Base-by-base conservation (phyloP, 2,888 invertebrate genomes). In the Apodemia hepburni region DNA sequence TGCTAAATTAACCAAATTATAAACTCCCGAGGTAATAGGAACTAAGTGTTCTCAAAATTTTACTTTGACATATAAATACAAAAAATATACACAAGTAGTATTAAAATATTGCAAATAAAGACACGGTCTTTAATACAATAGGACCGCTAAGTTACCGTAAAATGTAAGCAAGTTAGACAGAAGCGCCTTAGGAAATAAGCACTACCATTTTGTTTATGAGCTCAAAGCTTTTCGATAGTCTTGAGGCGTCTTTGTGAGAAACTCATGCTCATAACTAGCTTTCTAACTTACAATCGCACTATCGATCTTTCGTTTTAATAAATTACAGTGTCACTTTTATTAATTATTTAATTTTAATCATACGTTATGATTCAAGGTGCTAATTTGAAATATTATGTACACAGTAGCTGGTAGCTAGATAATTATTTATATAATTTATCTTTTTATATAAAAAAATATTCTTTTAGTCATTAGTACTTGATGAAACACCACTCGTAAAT, bases 121-220 rank as follows among this genome's bases (percentile, higher is more conserved):
- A 17, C 45, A 47, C n/a, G 17, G 45, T 47, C 6, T 47, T 12
- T 15, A 27, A 15, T 27, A 57, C 54, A 57, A 57, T 22, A 57
- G 54, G n/a, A 47, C 5, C 47, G 54, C 54, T 57, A 57, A 57
- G 27, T 29, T 57, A 57, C 27, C 22, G 54, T 27, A 27, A 27
- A 54, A 47, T 47, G 54, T 54, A 18, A 51, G 8, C 18, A 15
- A 54, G 54, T 54, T 22, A 54, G 27, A 54, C 33, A 45, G 22
- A 60, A 66, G 65, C 45, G 68, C 66, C 68, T 64, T 8, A 68
- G 68, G 68, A 66, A 65, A 64, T 47, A 61, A 68, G 62, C 62
- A 63, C 66, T 64, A 59, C 64, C 54, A 49, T 35, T 29, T 68
- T 64, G 64, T 68, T 68, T 68, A 68, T 63, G 62, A 29, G 65